Base-by-base conservation (phyloP, 2,888 invertebrate genomes). In the Synergus gifuensis region DNA sequence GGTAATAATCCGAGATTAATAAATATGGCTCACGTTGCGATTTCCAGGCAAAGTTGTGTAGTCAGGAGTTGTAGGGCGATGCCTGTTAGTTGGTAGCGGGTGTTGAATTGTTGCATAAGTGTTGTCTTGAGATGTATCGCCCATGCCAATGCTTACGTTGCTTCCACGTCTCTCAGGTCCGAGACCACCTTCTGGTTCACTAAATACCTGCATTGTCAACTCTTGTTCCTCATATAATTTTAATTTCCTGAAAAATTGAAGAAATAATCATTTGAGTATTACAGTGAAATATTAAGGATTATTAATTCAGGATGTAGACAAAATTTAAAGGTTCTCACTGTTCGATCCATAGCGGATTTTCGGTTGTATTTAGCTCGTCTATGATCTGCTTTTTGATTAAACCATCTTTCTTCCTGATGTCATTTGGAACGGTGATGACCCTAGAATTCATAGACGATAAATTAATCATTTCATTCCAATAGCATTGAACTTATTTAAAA, bases 301-400 rank as follows among this genome's bases (percentile, higher is more conserved):
- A 0, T 36, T 36, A 36, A 36, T 36, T 36, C 5, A 36, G 36
- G 5, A 36, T 36, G 36, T 36, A 28, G 28, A 36, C 36, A 7
- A 36, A 36, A 36, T 36, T 36, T 36, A 36, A 36, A 7, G 28
- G n/a, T 46, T 76, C 95, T 93, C 91, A 96, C 96, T 97, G 97
- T 93, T 98, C 98, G 88, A 98, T 95, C 98, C 98, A 98, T 16
- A 98, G 93, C 0, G 98, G 98, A 93, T 98, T 98, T 92, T 98
- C 98, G 0, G 98, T 98, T 0, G 97, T 97, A 87, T 97, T 97
- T 73, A 97, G 92, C 89, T 97, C 97, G 86, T 97, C 97, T 54
- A 97, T 95, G 76, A 97, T 96, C 83, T 96, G 95, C 82, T 97
- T 95, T 79, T 97, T 96, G 40, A 97, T 97, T 16, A 97, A 92